Percentiles rank a stretch among this genome's conserved stretches.
Conservation (phyloP, 2,797 vertebrate species). For the Myotis myotis region DNA sequence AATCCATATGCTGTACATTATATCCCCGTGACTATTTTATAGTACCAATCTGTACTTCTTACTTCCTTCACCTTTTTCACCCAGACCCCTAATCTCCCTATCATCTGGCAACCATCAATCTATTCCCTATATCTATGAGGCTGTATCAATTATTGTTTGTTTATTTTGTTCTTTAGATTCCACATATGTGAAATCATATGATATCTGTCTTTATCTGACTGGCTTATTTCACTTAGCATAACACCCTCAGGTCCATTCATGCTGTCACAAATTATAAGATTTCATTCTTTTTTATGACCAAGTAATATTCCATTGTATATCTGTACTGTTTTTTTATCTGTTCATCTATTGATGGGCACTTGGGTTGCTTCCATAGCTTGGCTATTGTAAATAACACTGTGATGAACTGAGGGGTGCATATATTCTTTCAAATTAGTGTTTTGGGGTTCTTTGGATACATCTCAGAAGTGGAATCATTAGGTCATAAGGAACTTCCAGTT, state of each 20-base stretch:
- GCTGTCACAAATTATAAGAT: not conserved
- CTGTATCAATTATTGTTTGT: too few species aligned
- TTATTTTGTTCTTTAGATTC: not conserved
- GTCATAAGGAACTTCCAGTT: not conserved
- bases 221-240: not conserved
- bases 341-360: not conserved
- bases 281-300: not conserved
- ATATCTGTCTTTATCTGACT: not conserved
- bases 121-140: too few species aligned
- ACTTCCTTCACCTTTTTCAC: too few species aligned
- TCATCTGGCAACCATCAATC: too few species aligned
- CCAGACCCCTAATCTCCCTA: too few species aligned
- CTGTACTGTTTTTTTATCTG: too few species aligned
- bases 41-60: too few species aligned
- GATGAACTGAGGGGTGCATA: too few species aligned
- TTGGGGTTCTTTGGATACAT: not conserved
- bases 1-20: too few species aligned
- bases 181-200: not conserved
- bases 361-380: too few species aligned
- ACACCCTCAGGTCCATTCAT: not conserved
- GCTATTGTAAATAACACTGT: too few species aligned
- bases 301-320: not conserved
- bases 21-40: too few species aligned
- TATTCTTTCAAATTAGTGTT: not conserved
- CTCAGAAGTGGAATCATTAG: not conserved